Evolutionary conservation across 2,888 invertebrate genomes (phyloP).

Genomic region (Marasmarcha lunaedactyla): DNA sequence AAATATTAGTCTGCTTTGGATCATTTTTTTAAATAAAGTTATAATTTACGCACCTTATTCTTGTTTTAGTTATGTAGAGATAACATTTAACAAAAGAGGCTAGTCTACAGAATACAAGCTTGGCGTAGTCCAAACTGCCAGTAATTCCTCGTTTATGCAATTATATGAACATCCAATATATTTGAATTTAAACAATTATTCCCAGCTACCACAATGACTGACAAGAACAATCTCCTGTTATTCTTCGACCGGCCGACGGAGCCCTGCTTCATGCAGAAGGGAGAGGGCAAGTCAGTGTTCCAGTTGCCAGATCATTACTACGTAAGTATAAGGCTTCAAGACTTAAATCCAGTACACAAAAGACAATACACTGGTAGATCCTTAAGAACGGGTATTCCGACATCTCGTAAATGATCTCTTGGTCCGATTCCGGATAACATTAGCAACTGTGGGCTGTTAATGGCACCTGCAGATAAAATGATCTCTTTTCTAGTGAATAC

Average conservation of each 20-base stretch:
- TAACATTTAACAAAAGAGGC: too few species aligned
- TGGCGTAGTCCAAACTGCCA: too few species aligned
- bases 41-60: too few species aligned
- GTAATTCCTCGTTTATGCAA: too few species aligned
- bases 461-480: constrained; percentile 89
- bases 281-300: constrained; percentile 70
- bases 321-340: constrained; percentile 46
- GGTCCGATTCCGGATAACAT: constrained; percentile 92
- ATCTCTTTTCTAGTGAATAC: constrained; percentile 85
- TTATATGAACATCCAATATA: too few species aligned
- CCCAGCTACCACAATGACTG: constrained; percentile 24
- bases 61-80: too few species aligned
- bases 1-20: too few species aligned
- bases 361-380: constrained; percentile 81
- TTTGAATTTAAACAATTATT: too few species aligned
- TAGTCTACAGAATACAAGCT: too few species aligned
- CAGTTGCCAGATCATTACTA: constrained; percentile 74
- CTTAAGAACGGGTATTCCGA: constrained; percentile 79
- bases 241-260: constrained; percentile 83
- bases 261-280: constrained; percentile 83
- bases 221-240: constrained; percentile 66
- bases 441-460: constrained; percentile 91
- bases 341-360: too few species aligned
- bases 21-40: too few species aligned
- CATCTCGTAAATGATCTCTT: constrained; percentile 73